Evolutionary conservation across 2,113 vertebrate species (phyloP), one percentile per base, ranked within the genome.

Genomic region (Cairina moschata): DNA sequence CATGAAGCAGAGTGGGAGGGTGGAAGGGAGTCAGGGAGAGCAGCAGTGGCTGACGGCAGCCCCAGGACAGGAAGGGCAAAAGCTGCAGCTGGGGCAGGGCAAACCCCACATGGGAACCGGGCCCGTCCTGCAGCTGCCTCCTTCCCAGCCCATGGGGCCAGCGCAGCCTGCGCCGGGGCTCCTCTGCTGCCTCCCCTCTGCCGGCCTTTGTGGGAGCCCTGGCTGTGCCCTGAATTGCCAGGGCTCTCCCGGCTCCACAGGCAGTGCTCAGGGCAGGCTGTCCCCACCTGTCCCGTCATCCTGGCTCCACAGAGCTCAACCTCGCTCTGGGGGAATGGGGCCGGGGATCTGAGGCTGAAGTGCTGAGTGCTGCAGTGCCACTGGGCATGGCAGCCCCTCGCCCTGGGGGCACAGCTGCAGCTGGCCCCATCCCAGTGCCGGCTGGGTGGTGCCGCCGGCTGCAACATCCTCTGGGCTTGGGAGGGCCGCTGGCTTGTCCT

Each of bases 401-500:
- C 1, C 1, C 28, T 0, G 1, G 60, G 25, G 44, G 17, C 71
- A 16, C 0, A 5, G 52, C 59, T 0, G 7, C 52, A 16, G n/a
- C 34, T 34, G 50, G 59, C 14, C 31, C 60, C 28, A 11, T 29
- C 59, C 25, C 34, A 17, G 34, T 0, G 2, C 59, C 32, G 42
- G 15, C 34, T 0, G 1, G 22, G 58, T 2, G 0, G 20, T 20
- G 67, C n/a, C 2, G 0, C 65, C 0, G 0, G 17, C 36, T 28
- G 17, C 36, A n/a, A 40, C 31, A 25, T 9, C 5, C 65, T n/a
- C 11, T 38, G 52, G 74, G 32, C 32, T 72, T 17, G 50, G 23
- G 50, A 0, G 3, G 50, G 65, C n/a, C 0, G 0, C 21, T 32
- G 50, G 36, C 74, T 65, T 50, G 26, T 66, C 50, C 32, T 73